A percentile compares a stretch with the other conserved stretches of the same genome.
Evolutionary conservation across 2,797 vertebrate species (phyloP).

Genomic region (Numenius phaeopus): DNA sequence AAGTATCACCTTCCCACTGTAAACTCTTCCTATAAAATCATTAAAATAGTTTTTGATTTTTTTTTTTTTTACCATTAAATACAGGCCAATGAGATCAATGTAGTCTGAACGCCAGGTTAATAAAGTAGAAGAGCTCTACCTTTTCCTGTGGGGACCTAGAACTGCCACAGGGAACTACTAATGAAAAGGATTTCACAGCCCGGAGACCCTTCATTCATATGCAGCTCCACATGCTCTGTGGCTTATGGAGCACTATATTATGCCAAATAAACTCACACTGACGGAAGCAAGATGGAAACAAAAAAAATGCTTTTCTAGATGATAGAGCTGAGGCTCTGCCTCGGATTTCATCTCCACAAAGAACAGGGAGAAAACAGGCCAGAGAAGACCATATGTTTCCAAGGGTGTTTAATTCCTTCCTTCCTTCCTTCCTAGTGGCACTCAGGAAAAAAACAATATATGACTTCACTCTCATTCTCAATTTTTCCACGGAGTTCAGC

Average conservation of each 20-base stretch:
- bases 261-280: neutral
- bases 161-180: neutral
- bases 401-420: neutral
- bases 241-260: neutral
- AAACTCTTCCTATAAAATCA: conserved; percentile 8
- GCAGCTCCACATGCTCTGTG: neutral
- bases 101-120: conserved; percentile 5
- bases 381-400: neutral
- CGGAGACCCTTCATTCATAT: neutral
- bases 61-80: neutral
- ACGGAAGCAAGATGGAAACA: neutral
- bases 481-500: neutral
- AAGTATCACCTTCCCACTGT: conserved; percentile 28
- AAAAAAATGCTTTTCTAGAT: neutral
- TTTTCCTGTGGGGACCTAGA: neutral
- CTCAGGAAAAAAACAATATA: neutral
- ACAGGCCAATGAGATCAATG: neutral
- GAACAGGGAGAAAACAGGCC: neutral
- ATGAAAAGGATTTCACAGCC: neutral
- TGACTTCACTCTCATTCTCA: neutral
- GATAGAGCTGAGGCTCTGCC: neutral
- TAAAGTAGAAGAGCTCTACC: conserved; percentile 17
- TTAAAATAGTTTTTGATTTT: neutral
- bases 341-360: neutral
- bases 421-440: neutral